These are phyloP conservation scores for Protula sp. DNA, from an alignment of 2,888 invertebrate genomes.

Conservation along the genomic window DNA sequence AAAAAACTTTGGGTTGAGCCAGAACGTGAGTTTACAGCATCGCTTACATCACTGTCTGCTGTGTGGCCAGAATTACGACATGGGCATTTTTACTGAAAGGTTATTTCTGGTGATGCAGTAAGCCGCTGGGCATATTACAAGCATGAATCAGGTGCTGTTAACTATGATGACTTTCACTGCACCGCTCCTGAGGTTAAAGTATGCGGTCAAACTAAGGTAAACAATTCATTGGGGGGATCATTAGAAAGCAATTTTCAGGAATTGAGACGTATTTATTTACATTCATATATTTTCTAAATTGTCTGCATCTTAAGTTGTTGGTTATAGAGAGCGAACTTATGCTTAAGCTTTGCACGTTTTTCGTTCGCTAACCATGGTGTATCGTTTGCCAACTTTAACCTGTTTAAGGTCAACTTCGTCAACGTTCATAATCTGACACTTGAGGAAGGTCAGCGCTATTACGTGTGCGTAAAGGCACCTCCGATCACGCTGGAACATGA, in stretches of 20 bases:
- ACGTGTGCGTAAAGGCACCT: conserved; percentile 13
- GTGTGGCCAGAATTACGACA: neutral
- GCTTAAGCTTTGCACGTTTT: neutral
- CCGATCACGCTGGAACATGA: conserved; percentile 18
- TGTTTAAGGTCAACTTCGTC: neutral
- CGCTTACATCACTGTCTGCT: neutral
- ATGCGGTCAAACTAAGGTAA: neutral
- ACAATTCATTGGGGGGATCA: too few relatives aligned
- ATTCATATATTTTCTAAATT: too few relatives aligned
- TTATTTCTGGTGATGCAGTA: neutral
- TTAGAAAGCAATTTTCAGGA: too few relatives aligned
- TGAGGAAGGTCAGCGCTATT: neutral
- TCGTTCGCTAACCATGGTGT: neutral
- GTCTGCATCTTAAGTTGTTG: too few relatives aligned
- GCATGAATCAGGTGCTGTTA: neutral
- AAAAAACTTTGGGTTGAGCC: neutral
- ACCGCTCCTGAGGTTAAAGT: neutral
- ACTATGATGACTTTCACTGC: neutral
- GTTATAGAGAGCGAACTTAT: neutral
- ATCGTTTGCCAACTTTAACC: too few relatives aligned
- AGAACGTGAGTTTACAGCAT: neutral
- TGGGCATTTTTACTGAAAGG: neutral
- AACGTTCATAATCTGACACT: neutral
- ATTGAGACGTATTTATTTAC: too few relatives aligned
- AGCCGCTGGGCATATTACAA: neutral